Percentiles rank a stretch among this genome's conserved stretches.
Conservation (phyloP, 2,888 invertebrate genomes). For the Ellobium chinense region DNA sequence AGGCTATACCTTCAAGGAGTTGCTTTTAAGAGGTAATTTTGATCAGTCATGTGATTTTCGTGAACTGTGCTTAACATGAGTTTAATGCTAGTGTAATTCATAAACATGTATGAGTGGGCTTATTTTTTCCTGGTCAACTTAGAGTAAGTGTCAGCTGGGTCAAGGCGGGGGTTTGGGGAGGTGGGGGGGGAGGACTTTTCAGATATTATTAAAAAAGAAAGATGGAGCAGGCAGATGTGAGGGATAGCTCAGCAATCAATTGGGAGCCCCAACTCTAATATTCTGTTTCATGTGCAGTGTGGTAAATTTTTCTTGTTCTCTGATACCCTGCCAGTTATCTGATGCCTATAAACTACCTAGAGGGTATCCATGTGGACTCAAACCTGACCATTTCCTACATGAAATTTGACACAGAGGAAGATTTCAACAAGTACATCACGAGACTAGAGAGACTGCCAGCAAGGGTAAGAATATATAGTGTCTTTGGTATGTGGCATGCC, state of each 20-base stretch:
- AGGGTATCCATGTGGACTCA: constrained; percentile 59
- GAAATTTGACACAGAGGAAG: constrained; percentile 61
- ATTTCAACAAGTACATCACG: constrained; percentile 65
- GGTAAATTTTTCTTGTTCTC: not conserved
- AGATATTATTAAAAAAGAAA: too few relatives aligned
- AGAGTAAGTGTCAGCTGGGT: too few relatives aligned
- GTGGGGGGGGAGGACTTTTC: too few relatives aligned
- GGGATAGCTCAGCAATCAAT: too few relatives aligned
- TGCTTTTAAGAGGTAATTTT: constrained; percentile 53
- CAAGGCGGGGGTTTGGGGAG: too few relatives aligned
- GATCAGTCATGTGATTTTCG: not conserved
- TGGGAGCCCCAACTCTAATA: too few relatives aligned
- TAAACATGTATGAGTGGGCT: too few relatives aligned
- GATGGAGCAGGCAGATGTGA: too few relatives aligned
- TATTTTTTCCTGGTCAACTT: too few relatives aligned
- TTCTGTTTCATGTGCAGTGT: too few relatives aligned
- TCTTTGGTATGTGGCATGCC: too few relatives aligned
- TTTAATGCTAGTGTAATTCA: too few relatives aligned
- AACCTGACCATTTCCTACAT: constrained; percentile 49
- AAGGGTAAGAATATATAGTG: constrained; percentile 67
- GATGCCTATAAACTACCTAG: constrained; percentile 71
- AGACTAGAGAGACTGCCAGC: constrained; percentile 65
- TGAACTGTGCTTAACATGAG: not conserved
- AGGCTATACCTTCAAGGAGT: constrained; percentile 47
- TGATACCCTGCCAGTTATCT: constrained; percentile 25